Percentiles rank a stretch among this genome's conserved stretches.
These are phyloP conservation scores for Bubo blakistoni DNA, from an alignment of 2,113 vertebrate genomes.

Conservation along the genomic window DNA sequence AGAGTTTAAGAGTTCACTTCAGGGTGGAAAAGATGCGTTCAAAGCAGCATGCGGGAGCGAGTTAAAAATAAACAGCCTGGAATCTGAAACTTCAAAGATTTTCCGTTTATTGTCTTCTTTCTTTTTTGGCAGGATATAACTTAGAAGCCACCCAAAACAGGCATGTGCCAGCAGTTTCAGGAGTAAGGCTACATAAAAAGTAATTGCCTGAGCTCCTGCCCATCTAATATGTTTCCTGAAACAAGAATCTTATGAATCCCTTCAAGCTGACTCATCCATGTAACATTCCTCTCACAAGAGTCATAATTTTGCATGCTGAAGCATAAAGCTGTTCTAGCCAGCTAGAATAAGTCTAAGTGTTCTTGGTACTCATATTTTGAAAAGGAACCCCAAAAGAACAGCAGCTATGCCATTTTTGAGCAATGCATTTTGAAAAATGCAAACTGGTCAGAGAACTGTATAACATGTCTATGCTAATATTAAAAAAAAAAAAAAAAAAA, in stretches of 20 bases:
- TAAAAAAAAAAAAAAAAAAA: background rate
- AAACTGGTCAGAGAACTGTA: background rate
- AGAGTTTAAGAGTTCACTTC: background rate
- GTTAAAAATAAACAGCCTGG: conserved; percentile 47
- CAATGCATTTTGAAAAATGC: rapidly evolving
- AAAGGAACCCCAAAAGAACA: background rate
- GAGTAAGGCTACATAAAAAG: background rate
- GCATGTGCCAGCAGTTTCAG: background rate
- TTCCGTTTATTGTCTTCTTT: conserved; percentile 39
- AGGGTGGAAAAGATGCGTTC: background rate
- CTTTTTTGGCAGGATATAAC: conserved; percentile 1
- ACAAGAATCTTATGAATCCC: background rate
- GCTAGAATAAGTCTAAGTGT: background rate
- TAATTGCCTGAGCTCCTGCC: background rate
- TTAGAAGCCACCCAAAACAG: background rate
- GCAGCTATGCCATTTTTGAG: background rate
- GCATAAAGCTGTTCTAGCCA: background rate
- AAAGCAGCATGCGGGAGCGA: background rate
- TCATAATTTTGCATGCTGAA: background rate
- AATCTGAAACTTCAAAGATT: conserved; percentile 25
- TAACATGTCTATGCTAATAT: background rate
- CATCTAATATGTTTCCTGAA: background rate
- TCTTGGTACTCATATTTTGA: background rate
- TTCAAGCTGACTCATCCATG: background rate
- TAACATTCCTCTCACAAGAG: background rate